Conservation (phyloP, 1,140 invertebrate species). For the Cardiocondyla obscurior region DNA sequence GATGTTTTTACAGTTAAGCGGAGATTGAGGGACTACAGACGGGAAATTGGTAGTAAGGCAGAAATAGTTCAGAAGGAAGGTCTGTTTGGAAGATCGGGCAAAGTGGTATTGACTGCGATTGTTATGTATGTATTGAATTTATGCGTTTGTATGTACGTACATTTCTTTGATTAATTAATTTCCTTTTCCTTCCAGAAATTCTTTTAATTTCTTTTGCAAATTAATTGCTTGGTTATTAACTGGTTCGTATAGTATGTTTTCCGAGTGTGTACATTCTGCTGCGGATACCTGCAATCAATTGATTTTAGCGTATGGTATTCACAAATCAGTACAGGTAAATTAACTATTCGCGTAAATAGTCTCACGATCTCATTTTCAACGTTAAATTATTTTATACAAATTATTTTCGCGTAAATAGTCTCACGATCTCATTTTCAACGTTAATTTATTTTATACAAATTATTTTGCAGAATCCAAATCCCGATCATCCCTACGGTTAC, state of each 20-base stretch:
- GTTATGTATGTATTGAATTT: conserved; percentile 87
- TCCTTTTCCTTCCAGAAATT: conserved; percentile 90
- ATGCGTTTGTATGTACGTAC: neutral
- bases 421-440: too few species aligned
- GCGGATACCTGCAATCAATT: conserved; percentile 98
- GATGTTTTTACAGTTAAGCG: conserved; percentile 95
- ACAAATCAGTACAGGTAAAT: conserved; percentile 95
- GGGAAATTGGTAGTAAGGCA: conserved; percentile 88
- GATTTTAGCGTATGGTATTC: conserved; percentile 97
- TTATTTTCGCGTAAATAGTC: too few species aligned
- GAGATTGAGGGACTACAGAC: conserved; percentile 91
- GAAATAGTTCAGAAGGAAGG: conserved; percentile 85
- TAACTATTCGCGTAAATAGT: conserved; percentile 21
- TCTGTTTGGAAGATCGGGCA: conserved; percentile 91
- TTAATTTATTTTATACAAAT: conserved; percentile 25
- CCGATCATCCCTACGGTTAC: conserved; percentile 97
- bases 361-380: neutral
- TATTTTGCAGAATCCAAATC: conserved; percentile 89
- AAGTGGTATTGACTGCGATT: conserved; percentile 94
- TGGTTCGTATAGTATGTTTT: conserved; percentile 98
- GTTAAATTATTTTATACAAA: too few species aligned
- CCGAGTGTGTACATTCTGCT: conserved; percentile 97
- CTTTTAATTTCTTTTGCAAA: conserved; percentile 95
- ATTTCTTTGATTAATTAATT: conserved; percentile 18
- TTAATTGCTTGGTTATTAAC: conserved; percentile 95